Conservation (phyloP, 2,888 invertebrate species). For the Tetanocera ferruginea region DNA sequence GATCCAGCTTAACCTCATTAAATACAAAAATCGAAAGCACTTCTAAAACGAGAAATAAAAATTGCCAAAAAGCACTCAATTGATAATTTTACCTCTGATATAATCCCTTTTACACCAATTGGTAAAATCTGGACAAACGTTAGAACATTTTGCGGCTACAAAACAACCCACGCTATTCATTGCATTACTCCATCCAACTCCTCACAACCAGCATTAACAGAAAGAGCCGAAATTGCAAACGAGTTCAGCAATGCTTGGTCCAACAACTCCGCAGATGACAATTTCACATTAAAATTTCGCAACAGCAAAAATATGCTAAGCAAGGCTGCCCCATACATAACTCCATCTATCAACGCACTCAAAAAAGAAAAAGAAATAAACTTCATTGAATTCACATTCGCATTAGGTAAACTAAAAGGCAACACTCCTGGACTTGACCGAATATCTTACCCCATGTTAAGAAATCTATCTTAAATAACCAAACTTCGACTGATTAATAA, state of each 20-base stretch:
- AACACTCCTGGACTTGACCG: too few species aligned
- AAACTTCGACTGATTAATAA: too few species aligned
- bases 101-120: too few species aligned
- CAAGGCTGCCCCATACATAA: background rate
- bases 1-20: background rate
- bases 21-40: background rate
- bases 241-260: constrained; percentile 29
- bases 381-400: background rate
- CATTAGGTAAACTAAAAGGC: too few species aligned
- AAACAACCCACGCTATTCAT: constrained; percentile 16
- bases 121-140: constrained; percentile 29
- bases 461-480: too few species aligned
- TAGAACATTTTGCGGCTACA: constrained; percentile 30
- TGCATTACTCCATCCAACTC: background rate
- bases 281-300: constrained; percentile 6
- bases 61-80: background rate
- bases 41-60: background rate
- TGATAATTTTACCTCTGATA: constrained; percentile 17
- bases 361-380: background rate
- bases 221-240: constrained; percentile 3
- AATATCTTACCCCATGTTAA: constrained; percentile 42
- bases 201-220: background rate
- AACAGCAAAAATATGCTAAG: background rate
- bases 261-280: background rate
- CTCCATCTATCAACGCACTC: background rate